Conservation (phyloP, 2,888 invertebrate genomes). For the Tenthredo livida region DNA sequence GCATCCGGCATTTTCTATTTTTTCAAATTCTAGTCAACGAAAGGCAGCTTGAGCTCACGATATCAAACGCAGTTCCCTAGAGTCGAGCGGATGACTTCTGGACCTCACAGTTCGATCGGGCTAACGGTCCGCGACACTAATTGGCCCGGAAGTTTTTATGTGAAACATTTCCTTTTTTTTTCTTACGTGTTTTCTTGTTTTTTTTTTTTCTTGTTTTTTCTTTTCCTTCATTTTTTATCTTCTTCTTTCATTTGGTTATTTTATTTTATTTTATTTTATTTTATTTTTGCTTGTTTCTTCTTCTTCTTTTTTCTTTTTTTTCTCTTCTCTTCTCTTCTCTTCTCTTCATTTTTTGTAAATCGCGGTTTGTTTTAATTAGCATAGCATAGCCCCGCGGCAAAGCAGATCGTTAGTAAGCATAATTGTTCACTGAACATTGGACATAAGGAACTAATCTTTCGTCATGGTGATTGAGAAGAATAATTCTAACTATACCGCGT, state of each 20-base stretch:
- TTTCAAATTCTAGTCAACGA: conserved; percentile 20
- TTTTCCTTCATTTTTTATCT: not conserved
- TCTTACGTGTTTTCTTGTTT: no score
- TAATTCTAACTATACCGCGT: not conserved
- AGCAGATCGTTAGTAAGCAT: conserved; percentile 9
- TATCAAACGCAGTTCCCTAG: not conserved
- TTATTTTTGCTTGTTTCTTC: not conserved
- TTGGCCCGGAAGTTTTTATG: conserved; percentile 40
- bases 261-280: not conserved
- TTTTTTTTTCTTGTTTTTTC: not conserved
- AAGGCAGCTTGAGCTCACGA: not conserved
- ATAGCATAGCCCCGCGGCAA: not conserved
- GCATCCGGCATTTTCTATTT: not conserved
- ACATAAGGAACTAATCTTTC: not conserved
- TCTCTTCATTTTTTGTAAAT: not conserved
- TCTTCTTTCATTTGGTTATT: not conserved
- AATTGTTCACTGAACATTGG: conserved; percentile 13
- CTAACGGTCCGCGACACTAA: conserved; percentile 50
- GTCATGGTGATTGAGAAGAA: conserved; percentile 17
- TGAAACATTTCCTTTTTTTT: not conserved
- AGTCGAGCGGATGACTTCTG: conserved; percentile 17
- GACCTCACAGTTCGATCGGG: conserved; percentile 44
- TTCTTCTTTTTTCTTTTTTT: not conserved
- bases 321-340: not conserved
- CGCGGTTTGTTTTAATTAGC: conserved; percentile 32